phyloP scores from a whole-genome alignment of 2,797 vertebrate species.

The Smutsia gigantea region DNA sequence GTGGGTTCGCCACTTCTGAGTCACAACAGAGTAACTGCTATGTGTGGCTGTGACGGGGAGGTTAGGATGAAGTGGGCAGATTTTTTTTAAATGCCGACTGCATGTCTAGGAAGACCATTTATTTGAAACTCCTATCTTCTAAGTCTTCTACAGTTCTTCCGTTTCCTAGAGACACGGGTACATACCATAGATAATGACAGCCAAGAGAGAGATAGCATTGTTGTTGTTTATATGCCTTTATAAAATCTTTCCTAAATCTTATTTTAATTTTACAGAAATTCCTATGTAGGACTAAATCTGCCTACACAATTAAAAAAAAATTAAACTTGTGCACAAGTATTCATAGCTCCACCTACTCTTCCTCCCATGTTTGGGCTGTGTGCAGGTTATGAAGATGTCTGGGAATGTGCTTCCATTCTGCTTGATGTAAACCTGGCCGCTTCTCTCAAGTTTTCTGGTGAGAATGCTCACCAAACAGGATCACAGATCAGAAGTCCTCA shows the following conservation, averaged over 20 bases:
- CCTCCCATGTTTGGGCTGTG: neutral
- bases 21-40: neutral
- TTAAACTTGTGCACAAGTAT: neutral
- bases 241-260: conserved; percentile 49
- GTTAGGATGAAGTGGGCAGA: neutral
- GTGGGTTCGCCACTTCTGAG: neutral
- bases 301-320: conserved; percentile 69
- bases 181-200: conserved; percentile 23
- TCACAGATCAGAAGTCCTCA: neutral
- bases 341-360: conserved; percentile 55
- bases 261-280: conserved; percentile 61
- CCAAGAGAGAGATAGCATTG: neutral
- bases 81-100: neutral
- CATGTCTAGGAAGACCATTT: neutral
- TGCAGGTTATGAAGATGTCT: conserved; percentile 61
- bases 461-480: neutral
- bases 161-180: neutral
- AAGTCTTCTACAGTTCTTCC: neutral
- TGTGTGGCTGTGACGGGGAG: neutral
- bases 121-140: neutral
- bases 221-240: neutral
- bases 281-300: conserved; percentile 16
- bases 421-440: neutral
- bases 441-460: neutral
- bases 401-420: conserved; percentile 57